Percentiles rank a stretch among this genome's conserved stretches.
Conservation (phyloP, 2,888 invertebrate species). For the Altica lythri region DNA sequence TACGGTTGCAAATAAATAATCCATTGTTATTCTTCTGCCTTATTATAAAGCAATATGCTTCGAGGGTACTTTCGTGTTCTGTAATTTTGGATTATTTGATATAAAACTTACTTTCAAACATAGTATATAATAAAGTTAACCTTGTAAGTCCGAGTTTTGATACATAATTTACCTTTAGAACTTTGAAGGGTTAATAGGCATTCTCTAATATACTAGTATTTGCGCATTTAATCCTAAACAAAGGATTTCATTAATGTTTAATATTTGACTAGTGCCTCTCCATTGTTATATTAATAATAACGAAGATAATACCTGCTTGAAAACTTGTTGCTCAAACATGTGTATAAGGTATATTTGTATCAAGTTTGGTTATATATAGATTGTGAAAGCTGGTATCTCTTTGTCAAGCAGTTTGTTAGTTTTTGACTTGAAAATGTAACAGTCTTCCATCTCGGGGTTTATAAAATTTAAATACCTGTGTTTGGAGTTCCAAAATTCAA, state of each 20-base stretch:
- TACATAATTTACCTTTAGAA: too few species aligned
- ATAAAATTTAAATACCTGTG: conserved; percentile 3
- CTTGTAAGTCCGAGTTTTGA: too few species aligned
- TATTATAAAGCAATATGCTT: too few species aligned
- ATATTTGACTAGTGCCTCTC: conserved; percentile 18
- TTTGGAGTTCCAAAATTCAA: conserved; percentile 12
- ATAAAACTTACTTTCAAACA: too few species aligned
- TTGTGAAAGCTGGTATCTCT: neutral
- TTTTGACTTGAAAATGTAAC: conserved; percentile 11
- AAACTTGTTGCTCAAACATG: conserved; percentile 21
- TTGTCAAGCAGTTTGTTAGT: conserved; percentile 9
- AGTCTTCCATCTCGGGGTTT: neutral
- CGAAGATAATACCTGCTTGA: conserved; percentile 13
- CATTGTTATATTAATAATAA: conserved; percentile 17
- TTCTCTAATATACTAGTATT: conserved; percentile 14
- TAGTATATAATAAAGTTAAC: too few species aligned
- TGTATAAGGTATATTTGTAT: conserved; percentile 7
- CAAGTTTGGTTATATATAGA: conserved; percentile 9
- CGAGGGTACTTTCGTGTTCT: too few species aligned
- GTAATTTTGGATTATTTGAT: too few species aligned
- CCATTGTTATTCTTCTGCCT: too few species aligned
- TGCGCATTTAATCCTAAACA: conserved; percentile 11
- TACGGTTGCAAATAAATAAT: too few species aligned
- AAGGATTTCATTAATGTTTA: conserved; percentile 17
- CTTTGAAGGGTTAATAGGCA: too few species aligned